These are phyloP conservation scores for Pterois miles DNA, from an alignment of 2,797 vertebrate genomes.

Conservation along the genomic window DNA sequence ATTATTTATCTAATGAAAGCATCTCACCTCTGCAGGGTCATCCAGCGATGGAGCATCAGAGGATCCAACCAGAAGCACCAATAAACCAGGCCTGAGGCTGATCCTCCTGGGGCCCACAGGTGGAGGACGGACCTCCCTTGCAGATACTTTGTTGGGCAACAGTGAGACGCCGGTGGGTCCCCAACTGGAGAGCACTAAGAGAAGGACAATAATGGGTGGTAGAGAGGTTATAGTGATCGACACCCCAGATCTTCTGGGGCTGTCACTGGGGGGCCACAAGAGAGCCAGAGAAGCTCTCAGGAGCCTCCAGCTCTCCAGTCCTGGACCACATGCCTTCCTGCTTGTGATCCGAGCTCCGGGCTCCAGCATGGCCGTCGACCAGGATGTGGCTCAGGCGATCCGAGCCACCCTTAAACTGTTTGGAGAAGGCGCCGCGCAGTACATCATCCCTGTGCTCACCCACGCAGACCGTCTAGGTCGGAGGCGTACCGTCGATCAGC, in stretches of 20 bases:
- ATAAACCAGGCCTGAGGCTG: constrained; percentile 60
- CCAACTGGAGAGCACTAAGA: constrained; percentile 50
- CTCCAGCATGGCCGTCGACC: not conserved
- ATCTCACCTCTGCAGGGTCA: constrained; percentile 46
- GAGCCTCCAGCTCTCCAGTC: constrained; percentile 72
- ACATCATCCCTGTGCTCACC: constrained; percentile 71
- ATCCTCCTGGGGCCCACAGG: constrained; percentile 71
- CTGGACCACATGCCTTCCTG: constrained; percentile 78
- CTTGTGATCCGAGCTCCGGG: constrained; percentile 62
- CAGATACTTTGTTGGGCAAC: constrained; percentile 58
- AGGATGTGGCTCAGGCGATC: constrained; percentile 36
- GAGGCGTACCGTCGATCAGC: constrained; percentile 32
- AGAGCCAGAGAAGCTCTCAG: constrained; percentile 74
- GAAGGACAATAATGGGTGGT: constrained; percentile 42
- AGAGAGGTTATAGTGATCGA: constrained; percentile 66
- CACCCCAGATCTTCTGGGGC: constrained; percentile 75
- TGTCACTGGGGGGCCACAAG: constrained; percentile 28
- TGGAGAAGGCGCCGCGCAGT: constrained; percentile 39
- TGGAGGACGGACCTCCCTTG: constrained; percentile 57
- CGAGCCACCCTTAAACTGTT: constrained; percentile 54
- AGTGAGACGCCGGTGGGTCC: not conserved
- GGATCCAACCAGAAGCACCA: not conserved
- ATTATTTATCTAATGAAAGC: not conserved
- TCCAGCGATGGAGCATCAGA: constrained; percentile 11
- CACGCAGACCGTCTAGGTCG: constrained; percentile 39